Evolutionary conservation across 2,888 invertebrate species (phyloP).

Genomic region (Lissonota sp.): DNA sequence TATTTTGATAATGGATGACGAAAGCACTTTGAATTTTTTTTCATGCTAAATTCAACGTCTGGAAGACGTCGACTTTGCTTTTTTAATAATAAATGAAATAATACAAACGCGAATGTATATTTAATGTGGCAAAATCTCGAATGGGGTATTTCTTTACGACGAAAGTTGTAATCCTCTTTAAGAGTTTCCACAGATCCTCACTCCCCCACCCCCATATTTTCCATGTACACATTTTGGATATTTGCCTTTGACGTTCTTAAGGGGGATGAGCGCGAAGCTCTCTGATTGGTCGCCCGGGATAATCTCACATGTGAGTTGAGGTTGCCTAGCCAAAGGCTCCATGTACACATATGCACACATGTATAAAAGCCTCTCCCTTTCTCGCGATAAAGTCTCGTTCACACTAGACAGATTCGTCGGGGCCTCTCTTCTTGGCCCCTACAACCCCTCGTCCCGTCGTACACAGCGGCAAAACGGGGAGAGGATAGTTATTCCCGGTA

Average conservation of each 20-base stretch:
- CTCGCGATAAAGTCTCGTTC: constrained; percentile 70
- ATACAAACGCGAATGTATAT: constrained; percentile 27
- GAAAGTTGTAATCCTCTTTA: constrained; percentile 82
- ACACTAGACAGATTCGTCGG: constrained; percentile 67
- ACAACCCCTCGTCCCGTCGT: constrained; percentile 57
- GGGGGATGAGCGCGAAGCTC: constrained; percentile 72
- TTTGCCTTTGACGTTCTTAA: constrained; percentile 76
- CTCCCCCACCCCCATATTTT: background rate
- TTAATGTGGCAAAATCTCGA: constrained; percentile 35
- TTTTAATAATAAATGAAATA: background rate
- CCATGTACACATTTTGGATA: constrained; percentile 71
- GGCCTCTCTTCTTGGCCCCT: constrained; percentile 49
- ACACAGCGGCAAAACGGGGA: constrained; percentile 7
- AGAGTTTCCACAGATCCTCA: constrained; percentile 71
- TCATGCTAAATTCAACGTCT: too few species aligned
- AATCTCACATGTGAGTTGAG: constrained; percentile 81
- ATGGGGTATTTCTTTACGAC: constrained; percentile 74
- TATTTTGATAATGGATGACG: too few species aligned
- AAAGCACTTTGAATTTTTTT: too few species aligned
- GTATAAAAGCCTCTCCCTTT: background rate
- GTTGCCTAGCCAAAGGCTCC: constrained; percentile 82
- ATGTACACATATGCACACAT: constrained; percentile 31
- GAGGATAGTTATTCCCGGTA: too few species aligned
- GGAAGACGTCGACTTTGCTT: background rate
- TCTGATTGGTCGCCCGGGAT: constrained; percentile 79